A percentile compares a stretch with the other conserved stretches of the same genome.
Conservation (phyloP, 2,797 vertebrate genomes). For the Falco biarmicus region DNA sequence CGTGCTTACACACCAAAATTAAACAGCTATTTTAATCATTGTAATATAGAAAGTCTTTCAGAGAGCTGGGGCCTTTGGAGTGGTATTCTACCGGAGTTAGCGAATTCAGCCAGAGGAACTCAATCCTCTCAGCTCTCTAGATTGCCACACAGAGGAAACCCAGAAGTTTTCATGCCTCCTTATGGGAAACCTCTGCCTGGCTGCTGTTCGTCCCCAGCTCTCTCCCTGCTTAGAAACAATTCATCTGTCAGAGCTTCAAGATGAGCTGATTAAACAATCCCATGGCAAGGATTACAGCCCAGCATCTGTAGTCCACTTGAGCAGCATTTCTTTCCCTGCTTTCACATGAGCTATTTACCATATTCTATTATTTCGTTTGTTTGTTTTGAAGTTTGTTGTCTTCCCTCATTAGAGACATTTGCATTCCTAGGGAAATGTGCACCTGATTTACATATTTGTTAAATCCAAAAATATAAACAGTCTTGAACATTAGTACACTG, state of each 20-base stretch:
- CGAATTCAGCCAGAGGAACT: neutral
- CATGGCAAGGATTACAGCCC: neutral
- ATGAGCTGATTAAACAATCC: constrained; percentile 27
- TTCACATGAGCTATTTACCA: neutral
- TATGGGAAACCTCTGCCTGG: neutral
- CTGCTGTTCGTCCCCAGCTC: neutral
- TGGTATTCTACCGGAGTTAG: neutral
- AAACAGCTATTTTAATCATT: constrained; percentile 25
- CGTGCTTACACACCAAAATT: neutral
- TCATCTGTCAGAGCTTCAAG: neutral
- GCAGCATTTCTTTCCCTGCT: neutral
- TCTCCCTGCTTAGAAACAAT: neutral
- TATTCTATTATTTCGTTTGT: neutral
- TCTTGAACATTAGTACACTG: constrained; percentile 10
- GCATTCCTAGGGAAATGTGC: constrained; percentile 40
- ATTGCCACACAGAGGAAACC: neutral
- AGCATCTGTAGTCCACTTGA: neutral
- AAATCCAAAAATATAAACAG: constrained; percentile 34
- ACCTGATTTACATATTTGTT: constrained; percentile 61
- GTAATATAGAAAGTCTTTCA: neutral
- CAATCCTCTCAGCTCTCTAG: neutral
- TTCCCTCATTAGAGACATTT: constrained; percentile 20
- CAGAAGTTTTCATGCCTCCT: neutral
- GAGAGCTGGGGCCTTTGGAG: neutral
- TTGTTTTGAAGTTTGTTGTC: constrained; percentile 42